phyloP scores from a whole-genome alignment of 2,797 vertebrate species.

The Labeo calbasu region DNA sequence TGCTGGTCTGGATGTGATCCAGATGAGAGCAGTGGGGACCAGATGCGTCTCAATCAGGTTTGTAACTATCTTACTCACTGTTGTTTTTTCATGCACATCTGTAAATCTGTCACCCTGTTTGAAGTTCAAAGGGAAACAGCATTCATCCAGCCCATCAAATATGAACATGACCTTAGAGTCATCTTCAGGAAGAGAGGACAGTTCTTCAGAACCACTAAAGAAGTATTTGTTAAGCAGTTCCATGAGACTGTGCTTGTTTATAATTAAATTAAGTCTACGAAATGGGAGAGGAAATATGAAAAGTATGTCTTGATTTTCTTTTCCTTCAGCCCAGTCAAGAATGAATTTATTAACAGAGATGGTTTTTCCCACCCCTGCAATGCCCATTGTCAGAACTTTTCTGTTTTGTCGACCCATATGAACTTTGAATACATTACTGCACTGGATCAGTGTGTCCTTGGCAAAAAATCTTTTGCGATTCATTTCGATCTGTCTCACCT shows the following conservation, averaged over 20 bases:
- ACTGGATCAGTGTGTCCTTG: not conserved
- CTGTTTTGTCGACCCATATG: not conserved
- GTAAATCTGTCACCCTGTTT: not conserved
- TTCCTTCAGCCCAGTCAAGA: constrained; percentile 8
- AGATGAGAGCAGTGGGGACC: too few species aligned
- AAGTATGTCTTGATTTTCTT: constrained; percentile 4
- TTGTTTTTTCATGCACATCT: not conserved
- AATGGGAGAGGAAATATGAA: constrained; percentile 13
- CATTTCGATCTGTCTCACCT: constrained; percentile 3
- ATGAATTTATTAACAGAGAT: constrained; percentile 5
- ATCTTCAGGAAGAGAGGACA: too few species aligned
- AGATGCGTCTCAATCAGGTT: not conserved
- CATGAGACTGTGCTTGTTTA: not conserved
- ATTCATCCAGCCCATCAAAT: not conserved
- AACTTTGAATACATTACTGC: not conserved
- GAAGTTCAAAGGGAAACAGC: not conserved
- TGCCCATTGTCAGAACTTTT: constrained; percentile 14
- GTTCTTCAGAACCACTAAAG: not conserved
- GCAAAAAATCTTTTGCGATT: not conserved
- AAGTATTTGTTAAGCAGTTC: not conserved
- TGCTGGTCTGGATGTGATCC: too few species aligned
- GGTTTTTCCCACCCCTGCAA: constrained; percentile 22
- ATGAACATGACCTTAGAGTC: too few species aligned
- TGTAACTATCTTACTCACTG: not conserved
- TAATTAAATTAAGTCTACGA: constrained; percentile 4